Evolutionary conservation across 2,797 vertebrate species (phyloP), one percentile per base, ranked within the genome.

Genomic region (Pseudocheirus occidentalis): DNA sequence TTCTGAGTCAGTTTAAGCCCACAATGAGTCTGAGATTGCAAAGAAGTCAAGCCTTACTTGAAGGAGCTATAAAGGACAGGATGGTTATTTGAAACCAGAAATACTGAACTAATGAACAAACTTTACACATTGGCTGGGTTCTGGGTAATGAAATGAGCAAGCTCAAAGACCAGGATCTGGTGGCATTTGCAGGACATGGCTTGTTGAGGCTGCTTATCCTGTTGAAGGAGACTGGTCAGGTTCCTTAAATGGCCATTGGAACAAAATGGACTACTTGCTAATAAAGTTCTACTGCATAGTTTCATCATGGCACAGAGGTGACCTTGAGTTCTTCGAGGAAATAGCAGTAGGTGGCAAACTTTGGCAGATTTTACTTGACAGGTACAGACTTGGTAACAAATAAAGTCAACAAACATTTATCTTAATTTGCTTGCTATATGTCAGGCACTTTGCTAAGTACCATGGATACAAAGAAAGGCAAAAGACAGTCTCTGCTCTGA

Each of bases 11-110:
- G 0, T 58, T 24, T 3, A 94, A 95, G 27, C 34, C 93, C 3
- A 0, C 3, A 11, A 87, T 6, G 92, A 6, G 50, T 94, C 58
- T 95, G 4, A 50, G 54, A 90, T 0, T 55, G 12, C 0, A 1
- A 7, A 31, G 62, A 95, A n/a, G 24, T 54, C 62, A 81, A 92
- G n/a, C 55, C 93, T 58, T 31, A 95, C 91, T 29, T 29, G 18
- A 55, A 54, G 57, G 53, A 18, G 13, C 55, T 24, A 12, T 54
- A 28, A 31, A 54, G 13, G 11, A 1, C 10, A 27, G 1, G 87
- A 87, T 50, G 21, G 62, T 46, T 52, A 34, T 50, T 96, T 62
- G 24, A 1, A 55, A 57, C 66, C 0, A 3, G 91, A 90, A 62
- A 18, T 31, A 57, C 55, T 27, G 58, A 90, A 59, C 91, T 27